Conservation (phyloP, 2,888 invertebrate genomes). For the Sepiola atlantica region DNA sequence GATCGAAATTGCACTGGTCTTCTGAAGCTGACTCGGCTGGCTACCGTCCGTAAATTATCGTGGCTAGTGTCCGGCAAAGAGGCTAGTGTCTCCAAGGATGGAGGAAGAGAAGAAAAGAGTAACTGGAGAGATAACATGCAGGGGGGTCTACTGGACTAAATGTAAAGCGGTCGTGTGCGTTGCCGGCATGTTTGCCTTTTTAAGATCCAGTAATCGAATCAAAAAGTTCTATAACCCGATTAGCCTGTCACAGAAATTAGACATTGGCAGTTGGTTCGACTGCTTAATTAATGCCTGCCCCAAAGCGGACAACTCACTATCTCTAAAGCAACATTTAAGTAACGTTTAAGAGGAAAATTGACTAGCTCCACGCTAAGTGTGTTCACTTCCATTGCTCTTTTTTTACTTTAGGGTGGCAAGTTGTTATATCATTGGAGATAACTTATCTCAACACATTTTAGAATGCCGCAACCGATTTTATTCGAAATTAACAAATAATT, state of each 20-base stretch:
- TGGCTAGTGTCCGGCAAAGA: background rate
- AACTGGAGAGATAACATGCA: background rate
- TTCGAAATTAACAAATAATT: too few relatives aligned
- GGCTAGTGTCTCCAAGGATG: background rate
- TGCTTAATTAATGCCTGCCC: constrained; percentile 37
- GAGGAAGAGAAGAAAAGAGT: background rate
- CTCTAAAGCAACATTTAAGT: constrained; percentile 39
- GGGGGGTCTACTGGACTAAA: background rate
- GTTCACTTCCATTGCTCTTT: background rate
- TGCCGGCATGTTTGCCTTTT: background rate
- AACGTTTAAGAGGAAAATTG: constrained; percentile 35
- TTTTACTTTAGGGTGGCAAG: too few relatives aligned
- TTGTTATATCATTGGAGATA: too few relatives aligned
- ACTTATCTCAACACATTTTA: too few relatives aligned
- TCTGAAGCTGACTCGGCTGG: background rate
- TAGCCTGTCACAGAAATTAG: constrained; percentile 40
- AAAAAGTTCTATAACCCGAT: background rate
- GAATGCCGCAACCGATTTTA: too few relatives aligned
- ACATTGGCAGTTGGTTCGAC: background rate
- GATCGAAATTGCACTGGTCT: background rate
- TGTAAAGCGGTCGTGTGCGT: background rate
- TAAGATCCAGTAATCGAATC: background rate
- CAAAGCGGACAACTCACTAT: constrained; percentile 33
- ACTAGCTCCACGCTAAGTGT: background rate
- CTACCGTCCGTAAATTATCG: background rate